A percentile compares a stretch with the other conserved stretches of the same genome.
These are phyloP conservation scores for Lepus europaeus DNA, from an alignment of 2,113 vertebrate species.

Conservation along the genomic window DNA sequence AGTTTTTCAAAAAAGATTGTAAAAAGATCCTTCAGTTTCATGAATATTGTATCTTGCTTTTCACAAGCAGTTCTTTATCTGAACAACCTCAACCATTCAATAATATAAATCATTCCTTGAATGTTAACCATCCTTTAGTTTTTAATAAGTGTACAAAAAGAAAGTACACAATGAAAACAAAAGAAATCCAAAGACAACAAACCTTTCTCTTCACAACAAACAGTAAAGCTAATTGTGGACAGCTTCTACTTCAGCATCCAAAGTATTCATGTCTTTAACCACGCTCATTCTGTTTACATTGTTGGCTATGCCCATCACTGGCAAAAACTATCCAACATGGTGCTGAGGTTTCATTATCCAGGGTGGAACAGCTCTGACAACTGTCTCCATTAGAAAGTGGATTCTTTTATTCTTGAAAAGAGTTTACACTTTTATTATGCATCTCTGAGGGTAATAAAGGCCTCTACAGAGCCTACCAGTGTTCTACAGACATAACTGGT, in stretches of 20 bases:
- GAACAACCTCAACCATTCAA: background rate
- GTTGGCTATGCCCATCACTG: background rate
- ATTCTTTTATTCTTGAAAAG: background rate
- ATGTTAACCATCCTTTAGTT: background rate
- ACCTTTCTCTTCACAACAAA: background rate
- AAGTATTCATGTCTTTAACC: background rate
- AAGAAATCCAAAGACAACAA: background rate
- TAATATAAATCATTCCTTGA: background rate
- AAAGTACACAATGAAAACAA: background rate
- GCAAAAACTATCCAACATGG: background rate
- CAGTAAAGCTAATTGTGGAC: background rate
- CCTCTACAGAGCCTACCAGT: background rate
- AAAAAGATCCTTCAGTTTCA: background rate
- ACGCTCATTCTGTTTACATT: background rate
- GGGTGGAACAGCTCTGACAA: background rate
- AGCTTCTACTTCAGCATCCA: background rate
- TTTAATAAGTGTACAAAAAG: background rate
- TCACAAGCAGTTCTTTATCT: background rate
- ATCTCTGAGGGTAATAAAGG: background rate
- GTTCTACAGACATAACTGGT: background rate
- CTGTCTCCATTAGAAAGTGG: background rate
- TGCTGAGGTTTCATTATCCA: background rate
- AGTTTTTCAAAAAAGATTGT: background rate
- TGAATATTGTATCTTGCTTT: background rate
- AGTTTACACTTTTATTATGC: background rate